Base-by-base conservation (phyloP, 2,888 invertebrate genomes). In the Koerneria pararmatus region DNA sequence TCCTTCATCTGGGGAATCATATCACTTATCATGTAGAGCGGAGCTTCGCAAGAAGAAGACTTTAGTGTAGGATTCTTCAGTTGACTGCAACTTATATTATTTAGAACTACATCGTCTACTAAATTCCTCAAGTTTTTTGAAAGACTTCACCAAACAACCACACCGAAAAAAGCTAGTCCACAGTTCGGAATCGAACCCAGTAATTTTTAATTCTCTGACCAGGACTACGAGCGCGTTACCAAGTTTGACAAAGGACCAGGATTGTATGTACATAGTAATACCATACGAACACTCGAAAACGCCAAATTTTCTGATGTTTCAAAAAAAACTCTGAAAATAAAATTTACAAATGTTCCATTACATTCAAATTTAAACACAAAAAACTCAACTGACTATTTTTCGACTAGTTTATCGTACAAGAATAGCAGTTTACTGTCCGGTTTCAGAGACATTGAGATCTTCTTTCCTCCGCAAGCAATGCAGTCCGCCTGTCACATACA, bases 1-100 rank as follows among this genome's bases (percentile, higher is more conserved):
- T 91, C 91, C 85, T 94, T 94, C 79, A 97, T 92, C 75, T 93
- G 92, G 72, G 91, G 89, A 27, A 97, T 90, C 11, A 80, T 67
- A 6, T 71, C 57, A 19, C 90, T 90, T 34, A 92, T 89, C 89
- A 97, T 92, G 83, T 95, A 98, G 15, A 98, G 86, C 51, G 91
- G 88, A n/a, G n/a, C n/a, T n/a, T n/a, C n/a, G n/a, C n/a, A n/a
- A n/a, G n/a, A n/a, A n/a, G n/a, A n/a, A 4, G 89, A 92, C 19
- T 84, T 83, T 48, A 93, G 89, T 5, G 86, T 86, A 61, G 97
- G 97, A 83, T 89, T 91, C 84, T 91, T 93, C 90, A 97, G 92
- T 85, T 94, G 91, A 84, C 86, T 80, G 67, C 57, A 77, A 48
- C 34, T 54, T 65, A 27, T 35, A 54, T 63, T 46, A 35, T 48